Evolutionary conservation across 92 coral and sea anemone species (phyloP).

Genomic region (Zoanthus sociatus): DNA sequence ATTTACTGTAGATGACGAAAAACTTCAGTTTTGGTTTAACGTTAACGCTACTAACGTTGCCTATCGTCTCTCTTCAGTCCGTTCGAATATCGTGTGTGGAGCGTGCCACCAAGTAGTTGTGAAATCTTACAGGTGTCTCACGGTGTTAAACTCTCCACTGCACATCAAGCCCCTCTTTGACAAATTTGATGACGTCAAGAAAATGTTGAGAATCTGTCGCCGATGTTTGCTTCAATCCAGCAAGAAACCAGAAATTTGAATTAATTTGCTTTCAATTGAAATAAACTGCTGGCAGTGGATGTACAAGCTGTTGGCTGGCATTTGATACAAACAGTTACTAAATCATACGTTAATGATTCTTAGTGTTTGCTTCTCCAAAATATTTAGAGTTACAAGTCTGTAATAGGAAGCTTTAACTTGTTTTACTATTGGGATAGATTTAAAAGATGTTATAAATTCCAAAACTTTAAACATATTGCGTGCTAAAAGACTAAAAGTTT

Average conservation of each 20-base stretch:
- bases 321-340: too few relatives aligned
- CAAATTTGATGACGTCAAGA: slow-evolving; percentile 54
- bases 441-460: too few relatives aligned
- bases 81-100: slow-evolving; percentile 76
- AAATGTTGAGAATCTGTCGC: slow-evolving; percentile 82
- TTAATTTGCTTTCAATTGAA: background rate
- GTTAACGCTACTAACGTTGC: background rate
- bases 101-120: slow-evolving; percentile 80
- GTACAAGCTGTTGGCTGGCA: background rate
- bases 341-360: too few relatives aligned
- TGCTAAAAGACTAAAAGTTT: too few relatives aligned
- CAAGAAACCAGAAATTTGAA: background rate
- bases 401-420: too few relatives aligned
- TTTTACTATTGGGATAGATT: too few relatives aligned
- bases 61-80: slow-evolving; percentile 35
- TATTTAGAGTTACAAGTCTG: too few relatives aligned
- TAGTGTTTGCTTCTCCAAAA: too few relatives aligned
- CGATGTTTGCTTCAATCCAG: slow-evolving; percentile 67
- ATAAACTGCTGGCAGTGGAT: background rate
- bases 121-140: slow-evolving; percentile 83
- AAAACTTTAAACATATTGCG: too few relatives aligned
- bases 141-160: slow-evolving; percentile 63
- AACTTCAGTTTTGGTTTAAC: background rate
- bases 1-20: background rate
- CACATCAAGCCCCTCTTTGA: slow-evolving; percentile 82